phyloP scores from a whole-genome alignment of 2,113 vertebrate genomes.

The Phylloscopus whistleri region DNA sequence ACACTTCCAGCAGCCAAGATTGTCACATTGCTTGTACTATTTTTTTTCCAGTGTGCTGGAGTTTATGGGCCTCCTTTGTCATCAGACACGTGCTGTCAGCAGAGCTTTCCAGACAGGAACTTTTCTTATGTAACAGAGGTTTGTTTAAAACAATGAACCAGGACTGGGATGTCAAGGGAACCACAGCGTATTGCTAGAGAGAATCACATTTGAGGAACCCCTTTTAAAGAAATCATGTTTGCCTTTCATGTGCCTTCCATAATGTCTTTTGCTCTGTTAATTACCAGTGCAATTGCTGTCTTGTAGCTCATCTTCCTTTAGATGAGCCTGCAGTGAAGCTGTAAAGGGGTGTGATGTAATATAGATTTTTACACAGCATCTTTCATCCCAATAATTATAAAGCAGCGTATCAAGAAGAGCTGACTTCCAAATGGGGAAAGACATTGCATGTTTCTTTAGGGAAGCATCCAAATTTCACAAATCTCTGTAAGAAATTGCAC shows the following conservation, averaged over 20 bases:
- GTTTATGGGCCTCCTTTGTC: neutral
- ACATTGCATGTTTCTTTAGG: neutral
- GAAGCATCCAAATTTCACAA: neutral
- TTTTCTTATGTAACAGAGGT: neutral
- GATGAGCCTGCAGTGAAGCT: neutral
- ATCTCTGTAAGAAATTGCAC: neutral
- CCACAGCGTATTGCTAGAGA: accelerated
- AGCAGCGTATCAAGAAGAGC: neutral
- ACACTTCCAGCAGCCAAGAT: neutral
- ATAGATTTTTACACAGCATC: neutral
- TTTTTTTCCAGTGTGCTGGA: neutral
- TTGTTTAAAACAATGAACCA: neutral
- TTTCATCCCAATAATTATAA: neutral
- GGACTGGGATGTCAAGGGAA: neutral
- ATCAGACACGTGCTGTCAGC: neutral
- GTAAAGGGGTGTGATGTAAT: neutral
- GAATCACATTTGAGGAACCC: neutral
- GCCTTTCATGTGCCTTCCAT: neutral
- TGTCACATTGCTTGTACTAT: neutral
- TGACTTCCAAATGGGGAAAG: neutral
- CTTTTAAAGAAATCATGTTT: neutral
- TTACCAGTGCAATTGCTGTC: neutral
- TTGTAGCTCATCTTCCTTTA: neutral
- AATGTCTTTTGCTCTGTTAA: neutral
- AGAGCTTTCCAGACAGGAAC: neutral